These are phyloP conservation scores for Chymomyza caudatula DNA, from an alignment of 2,888 invertebrate genomes.

Conservation along the genomic window DNA sequence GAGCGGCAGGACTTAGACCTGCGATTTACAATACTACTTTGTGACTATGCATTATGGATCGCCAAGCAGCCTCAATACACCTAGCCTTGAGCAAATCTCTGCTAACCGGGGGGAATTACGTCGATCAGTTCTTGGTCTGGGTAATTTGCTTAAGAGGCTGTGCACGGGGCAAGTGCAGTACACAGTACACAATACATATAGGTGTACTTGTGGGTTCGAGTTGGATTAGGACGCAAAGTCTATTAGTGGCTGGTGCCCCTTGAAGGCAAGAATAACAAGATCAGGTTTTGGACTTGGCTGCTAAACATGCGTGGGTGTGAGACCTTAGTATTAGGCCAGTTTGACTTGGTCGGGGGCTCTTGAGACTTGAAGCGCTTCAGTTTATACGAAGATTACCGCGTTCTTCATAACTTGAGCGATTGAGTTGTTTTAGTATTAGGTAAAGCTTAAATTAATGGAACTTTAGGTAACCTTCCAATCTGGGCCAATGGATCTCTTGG, in stretches of 20 bases:
- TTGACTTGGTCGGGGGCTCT: neutral
- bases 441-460: too few species aligned
- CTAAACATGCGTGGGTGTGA: neutral
- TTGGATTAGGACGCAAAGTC: constrained; percentile 40
- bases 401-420: too few species aligned
- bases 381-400: too few species aligned
- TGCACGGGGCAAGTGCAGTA: constrained; percentile 34
- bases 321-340: neutral
- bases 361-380: too few species aligned
- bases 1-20: constrained; percentile 30
- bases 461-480: too few species aligned
- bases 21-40: neutral
- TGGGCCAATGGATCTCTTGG: too few species aligned
- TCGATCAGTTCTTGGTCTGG: neutral
- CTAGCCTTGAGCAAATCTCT: constrained; percentile 28
- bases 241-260: constrained; percentile 21
- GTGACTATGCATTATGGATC: constrained; percentile 1
- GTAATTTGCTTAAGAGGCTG: constrained; percentile 22
- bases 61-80: constrained; percentile 4
- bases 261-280: constrained; percentile 23
- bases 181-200: neutral
- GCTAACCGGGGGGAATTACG: constrained; percentile 36
- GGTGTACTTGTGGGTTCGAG: constrained; percentile 20
- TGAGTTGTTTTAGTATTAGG: too few species aligned
- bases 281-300: neutral